Evolutionary conservation across 2,888 invertebrate species (phyloP).

Genomic region (Monopis laevigella): DNA sequence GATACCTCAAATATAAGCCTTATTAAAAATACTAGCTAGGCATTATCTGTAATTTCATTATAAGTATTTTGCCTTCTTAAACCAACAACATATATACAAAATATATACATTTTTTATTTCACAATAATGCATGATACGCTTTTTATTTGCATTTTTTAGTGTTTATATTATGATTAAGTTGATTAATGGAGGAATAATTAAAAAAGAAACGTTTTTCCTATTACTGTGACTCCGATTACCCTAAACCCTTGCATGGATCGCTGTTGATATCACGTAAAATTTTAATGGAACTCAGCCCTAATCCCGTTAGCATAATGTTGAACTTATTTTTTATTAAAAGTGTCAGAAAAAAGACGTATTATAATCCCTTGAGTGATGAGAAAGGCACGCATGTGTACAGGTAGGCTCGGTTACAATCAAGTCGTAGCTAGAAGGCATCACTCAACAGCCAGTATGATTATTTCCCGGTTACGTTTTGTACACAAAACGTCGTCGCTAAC

Average conservation of each 20-base stretch:
- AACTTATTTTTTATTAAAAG: conserved; percentile 33
- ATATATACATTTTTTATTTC: no score
- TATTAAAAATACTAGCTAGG: no score
- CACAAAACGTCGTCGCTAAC: not conserved
- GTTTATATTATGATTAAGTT: no score
- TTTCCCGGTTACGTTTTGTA: not conserved
- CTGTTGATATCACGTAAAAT: conserved; percentile 29
- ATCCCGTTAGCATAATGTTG: conserved; percentile 46
- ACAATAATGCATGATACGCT: no score
- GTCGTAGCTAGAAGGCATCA: not conserved
- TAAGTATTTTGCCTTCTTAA: no score
- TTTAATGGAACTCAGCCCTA: conserved; percentile 43
- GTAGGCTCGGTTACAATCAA: conserved; percentile 8
- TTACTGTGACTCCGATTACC: not conserved
- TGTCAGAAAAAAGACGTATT: conserved; percentile 12
- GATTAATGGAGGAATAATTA: no score
- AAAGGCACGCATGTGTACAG: conserved; percentile 11
- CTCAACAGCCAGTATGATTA: not conserved
- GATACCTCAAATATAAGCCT: conserved; percentile 53
- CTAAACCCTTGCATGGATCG: conserved; percentile 2
- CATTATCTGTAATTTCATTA: no score
- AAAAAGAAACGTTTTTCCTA: no score
- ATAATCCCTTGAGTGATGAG: conserved; percentile 14
- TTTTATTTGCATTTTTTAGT: no score
- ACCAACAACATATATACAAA: no score